Percentiles rank a stretch among this genome's conserved stretches.
These are phyloP conservation scores for Minunthozetes semirufus DNA, from an alignment of 2,888 invertebrate species.

Conservation along the genomic window DNA sequence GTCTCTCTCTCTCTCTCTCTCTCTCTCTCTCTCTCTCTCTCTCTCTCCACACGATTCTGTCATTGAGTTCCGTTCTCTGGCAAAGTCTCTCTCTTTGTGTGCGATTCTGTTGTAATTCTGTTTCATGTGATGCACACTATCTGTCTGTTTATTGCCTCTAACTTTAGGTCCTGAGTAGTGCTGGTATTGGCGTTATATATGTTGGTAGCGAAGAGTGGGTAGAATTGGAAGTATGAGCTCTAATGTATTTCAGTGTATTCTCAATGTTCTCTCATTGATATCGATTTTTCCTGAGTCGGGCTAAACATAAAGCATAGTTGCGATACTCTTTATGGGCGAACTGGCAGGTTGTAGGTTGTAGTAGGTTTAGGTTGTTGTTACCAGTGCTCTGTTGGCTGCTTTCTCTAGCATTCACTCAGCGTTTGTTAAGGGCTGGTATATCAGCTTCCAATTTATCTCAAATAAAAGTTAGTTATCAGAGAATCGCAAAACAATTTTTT, in stretches of 20 bases:
- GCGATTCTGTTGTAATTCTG: conserved; percentile 15
- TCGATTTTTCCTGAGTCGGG: conserved; percentile 29
- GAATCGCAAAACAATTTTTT: conserved; percentile 3
- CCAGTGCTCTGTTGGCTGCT: not conserved
- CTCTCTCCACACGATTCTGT: not conserved
- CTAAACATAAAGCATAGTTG: conserved; percentile 16
- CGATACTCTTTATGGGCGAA: conserved; percentile 27
- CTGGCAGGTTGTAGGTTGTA: conserved; percentile 28
- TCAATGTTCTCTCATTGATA: conserved; percentile 17
- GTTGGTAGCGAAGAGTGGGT: conserved; percentile 22
- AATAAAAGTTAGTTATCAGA: conserved; percentile 31
- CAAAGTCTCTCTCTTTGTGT: not conserved
- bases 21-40: too few relatives aligned
- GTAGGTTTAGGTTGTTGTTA: not conserved
- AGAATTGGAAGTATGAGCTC: not conserved
- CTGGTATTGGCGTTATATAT: not conserved
- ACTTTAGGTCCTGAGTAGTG: conserved; percentile 19
- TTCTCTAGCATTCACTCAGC: not conserved
- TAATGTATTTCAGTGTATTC: not conserved
- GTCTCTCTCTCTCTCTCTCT: not conserved
- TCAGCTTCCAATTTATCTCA: conserved; percentile 24
- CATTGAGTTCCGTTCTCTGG: not conserved
- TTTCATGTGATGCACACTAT: conserved; percentile 4
- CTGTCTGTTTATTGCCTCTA: conserved; percentile 21
- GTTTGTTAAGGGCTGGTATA: conserved; percentile 9